A percentile compares a stretch with the other conserved stretches of the same genome.
Evolutionary conservation across 2,113 vertebrate species (phyloP).

Genomic region (Tyto alba): DNA sequence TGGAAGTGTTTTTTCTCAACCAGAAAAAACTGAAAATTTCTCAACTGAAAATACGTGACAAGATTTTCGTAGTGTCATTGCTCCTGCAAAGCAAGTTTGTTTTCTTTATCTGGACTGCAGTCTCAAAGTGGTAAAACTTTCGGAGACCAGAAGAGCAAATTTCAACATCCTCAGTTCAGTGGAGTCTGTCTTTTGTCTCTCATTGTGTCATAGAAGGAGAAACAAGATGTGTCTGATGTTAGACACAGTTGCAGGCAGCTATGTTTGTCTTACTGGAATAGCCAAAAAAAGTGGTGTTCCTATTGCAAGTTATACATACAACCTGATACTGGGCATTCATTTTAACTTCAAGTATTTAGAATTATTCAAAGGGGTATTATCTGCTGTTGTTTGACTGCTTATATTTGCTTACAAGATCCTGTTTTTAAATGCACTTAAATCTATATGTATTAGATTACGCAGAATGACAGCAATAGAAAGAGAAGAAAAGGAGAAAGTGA

Average conservation of each 20-base stretch:
- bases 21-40: no score
- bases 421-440: not conserved
- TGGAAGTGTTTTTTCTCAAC: not conserved
- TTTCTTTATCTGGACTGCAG: not conserved
- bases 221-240: not conserved
- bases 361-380: not conserved
- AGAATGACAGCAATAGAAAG: slow-evolving; percentile 97
- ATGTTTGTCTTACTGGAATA: not conserved
- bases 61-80: not conserved
- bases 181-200: not conserved
- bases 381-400: not conserved
- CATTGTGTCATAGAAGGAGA: not conserved
- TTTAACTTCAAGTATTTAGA: not conserved
- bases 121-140: not conserved
- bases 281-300: not conserved
- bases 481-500: slow-evolving; percentile 95
- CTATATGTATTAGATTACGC: slow-evolving; percentile 75
- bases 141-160: not conserved
- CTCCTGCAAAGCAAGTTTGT: not conserved
- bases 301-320: not conserved
- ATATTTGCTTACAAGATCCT: not conserved
- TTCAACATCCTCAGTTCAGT: not conserved
- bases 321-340: not conserved
- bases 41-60: not conserved
- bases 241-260: not conserved